These are phyloP conservation scores for Neuroterus valhalla DNA, from an alignment of 1,140 invertebrate species.

Conservation along the genomic window DNA sequence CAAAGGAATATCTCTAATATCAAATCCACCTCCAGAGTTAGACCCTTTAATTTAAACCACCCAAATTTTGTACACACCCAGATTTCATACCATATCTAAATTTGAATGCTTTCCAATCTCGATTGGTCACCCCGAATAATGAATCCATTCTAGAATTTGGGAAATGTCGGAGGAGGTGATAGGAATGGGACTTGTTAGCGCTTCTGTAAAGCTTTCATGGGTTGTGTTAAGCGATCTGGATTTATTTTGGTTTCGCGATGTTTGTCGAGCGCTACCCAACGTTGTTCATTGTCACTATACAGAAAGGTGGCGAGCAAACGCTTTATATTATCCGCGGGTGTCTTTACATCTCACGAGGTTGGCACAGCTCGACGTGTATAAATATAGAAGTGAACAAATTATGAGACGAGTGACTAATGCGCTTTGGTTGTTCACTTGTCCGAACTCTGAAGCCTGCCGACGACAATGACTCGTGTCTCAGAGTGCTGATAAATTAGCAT, in stretches of 20 bases:
- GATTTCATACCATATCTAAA: no score
- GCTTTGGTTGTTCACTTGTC: constrained; percentile 47
- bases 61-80: no score
- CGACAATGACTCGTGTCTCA: constrained; percentile 44
- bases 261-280: constrained; percentile 4
- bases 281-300: constrained; percentile 15
- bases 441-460: constrained; percentile 34
- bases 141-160: no score
- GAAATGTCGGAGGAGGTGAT: background rate
- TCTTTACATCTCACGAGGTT: constrained; percentile 21
- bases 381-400: constrained; percentile 67
- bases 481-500: constrained; percentile 52
- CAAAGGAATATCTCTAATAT: no score
- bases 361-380: constrained; percentile 44
- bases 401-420: constrained; percentile 63
- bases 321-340: constrained; percentile 1
- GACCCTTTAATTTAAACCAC: no score
- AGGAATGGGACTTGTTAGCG: background rate
- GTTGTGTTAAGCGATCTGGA: background rate
- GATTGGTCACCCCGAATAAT: no score
- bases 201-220: background rate
- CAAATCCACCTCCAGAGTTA: no score
- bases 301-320: constrained; percentile 16
- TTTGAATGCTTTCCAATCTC: no score
- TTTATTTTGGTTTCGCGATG: constrained; percentile 12